Evolutionary conservation across 2,888 invertebrate genomes (phyloP), one percentile per base, ranked within the genome.

Genomic region (Bibio marci): DNA sequence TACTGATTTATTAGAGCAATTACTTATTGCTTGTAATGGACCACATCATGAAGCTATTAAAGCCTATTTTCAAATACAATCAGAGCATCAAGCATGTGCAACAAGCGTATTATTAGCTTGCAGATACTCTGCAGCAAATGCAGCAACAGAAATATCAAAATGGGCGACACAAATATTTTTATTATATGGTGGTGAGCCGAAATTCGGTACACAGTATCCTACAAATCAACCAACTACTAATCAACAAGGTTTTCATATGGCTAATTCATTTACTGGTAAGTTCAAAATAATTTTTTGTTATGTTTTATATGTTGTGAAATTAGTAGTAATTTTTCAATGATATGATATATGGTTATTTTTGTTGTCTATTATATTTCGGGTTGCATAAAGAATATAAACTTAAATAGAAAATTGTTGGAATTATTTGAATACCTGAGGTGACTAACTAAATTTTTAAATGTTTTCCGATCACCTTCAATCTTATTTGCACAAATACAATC

Each of bases 161-260:
- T 82, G 86, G 80, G 92, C 94, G 0, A 80, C 87, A 1, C 75
- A 87, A 48, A 90, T 92, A 0, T 90, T 92, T 62, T 86, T 92
- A 62, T 63, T 88, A 45, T 91, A 87, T 55, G 94, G 95, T 18
- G 85, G 86, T 1, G 88, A 90, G 51, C 69, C 76, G 0, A 50
- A 59, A 6, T 59, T 52, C 42, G 43, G 43, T 42, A 40, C 27
- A 40, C 39, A 31, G 28, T 34, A 41, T 34, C 41, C 22, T 18
- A 18, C 13, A 14, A 17, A 35, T 8, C 17, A 33, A 18, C 19
- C 38, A 30, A 33, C 26, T 26, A 25, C 43, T 35, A 40, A 38
- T 18, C 17, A 40, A 15, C 28, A 30, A 26, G 38, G 35, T 34
- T 57, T 28, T 37, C n/a, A n/a, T n/a, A n/a, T n/a, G n/a, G 30